Evolutionary conservation across 2,888 invertebrate species (phyloP).

Genomic region (Drosophila setosimentum): DNA sequence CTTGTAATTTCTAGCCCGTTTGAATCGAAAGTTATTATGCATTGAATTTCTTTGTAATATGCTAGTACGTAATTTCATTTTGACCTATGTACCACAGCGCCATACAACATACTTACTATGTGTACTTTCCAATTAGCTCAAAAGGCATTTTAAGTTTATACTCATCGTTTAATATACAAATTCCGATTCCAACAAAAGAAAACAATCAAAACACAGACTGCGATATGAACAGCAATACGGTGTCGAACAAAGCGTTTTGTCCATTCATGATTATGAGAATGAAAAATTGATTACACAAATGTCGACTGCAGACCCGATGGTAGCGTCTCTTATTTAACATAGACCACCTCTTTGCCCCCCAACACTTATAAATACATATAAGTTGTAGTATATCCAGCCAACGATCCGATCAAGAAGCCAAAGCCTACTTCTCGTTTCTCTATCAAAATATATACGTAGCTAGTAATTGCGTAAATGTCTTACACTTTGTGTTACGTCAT

Average conservation of each 20-base stretch:
- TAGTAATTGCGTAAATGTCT: constrained; percentile 68
- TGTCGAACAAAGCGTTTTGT: constrained; percentile 45
- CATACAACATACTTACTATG: constrained; percentile 34
- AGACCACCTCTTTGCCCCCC: constrained; percentile 21
- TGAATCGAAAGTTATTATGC: constrained; percentile 66
- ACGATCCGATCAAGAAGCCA: constrained; percentile 27
- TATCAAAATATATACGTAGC: constrained; percentile 30
- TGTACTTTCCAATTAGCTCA: constrained; percentile 39
- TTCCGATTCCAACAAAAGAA: constrained; percentile 20
- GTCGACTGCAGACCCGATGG: constrained; percentile 85
- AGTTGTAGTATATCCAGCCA: constrained; percentile 19
- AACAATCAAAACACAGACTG: constrained; percentile 43
- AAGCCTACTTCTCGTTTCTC: constrained; percentile 4
- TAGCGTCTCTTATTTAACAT: constrained; percentile 77
- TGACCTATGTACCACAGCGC: constrained; percentile 43
- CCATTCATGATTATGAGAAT: constrained; percentile 30
- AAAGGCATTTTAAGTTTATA: constrained; percentile 37
- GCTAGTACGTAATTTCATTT: constrained; percentile 58
- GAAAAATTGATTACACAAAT: constrained; percentile 47
- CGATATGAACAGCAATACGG: constrained; percentile 33
- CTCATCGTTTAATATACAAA: constrained; percentile 32
- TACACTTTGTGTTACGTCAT: constrained; percentile 74
- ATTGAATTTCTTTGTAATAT: constrained; percentile 64
- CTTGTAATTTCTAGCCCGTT: constrained; percentile 74
- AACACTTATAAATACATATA: constrained; percentile 14